Evolutionary conservation across 2,888 invertebrate genomes (phyloP).

Genomic region (Diachrysia chrysitis): DNA sequence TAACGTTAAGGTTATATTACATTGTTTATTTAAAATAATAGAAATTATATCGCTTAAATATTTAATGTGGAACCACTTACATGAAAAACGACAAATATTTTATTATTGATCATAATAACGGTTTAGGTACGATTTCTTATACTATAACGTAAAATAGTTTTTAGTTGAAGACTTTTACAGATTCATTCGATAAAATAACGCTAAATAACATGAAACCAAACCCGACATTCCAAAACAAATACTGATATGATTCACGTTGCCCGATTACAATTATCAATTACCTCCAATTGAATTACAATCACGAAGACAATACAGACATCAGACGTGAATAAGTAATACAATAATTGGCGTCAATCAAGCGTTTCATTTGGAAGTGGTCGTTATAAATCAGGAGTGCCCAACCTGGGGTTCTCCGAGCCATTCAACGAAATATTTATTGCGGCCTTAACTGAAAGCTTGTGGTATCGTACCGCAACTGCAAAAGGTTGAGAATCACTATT

Average conservation of each 20-base stretch:
- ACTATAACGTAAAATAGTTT: background rate
- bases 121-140: background rate
- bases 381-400: slow-evolving; percentile 18
- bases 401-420: slow-evolving; percentile 10
- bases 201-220: slow-evolving; percentile 25
- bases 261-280: slow-evolving; percentile 57
- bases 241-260: slow-evolving; percentile 47
- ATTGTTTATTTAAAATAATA: background rate
- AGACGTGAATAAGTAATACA: slow-evolving; percentile 48
- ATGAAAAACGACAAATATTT: background rate
- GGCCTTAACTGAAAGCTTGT: background rate
- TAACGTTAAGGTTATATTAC: slow-evolving; percentile 19
- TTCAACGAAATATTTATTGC: slow-evolving; percentile 10
- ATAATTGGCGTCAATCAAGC: slow-evolving; percentile 36
- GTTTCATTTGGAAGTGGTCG: slow-evolving; percentile 22
- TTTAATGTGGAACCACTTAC: background rate
- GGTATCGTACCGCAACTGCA: slow-evolving; percentile 3
- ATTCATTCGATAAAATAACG: background rate
- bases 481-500: slow-evolving; percentile 24
- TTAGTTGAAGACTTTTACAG: background rate
- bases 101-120: background rate
- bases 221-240: slow-evolving; percentile 33
- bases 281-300: slow-evolving; percentile 45
- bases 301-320: slow-evolving; percentile 41
- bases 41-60: background rate